Evolutionary conservation across 2,888 invertebrate genomes (phyloP).

Genomic region (Phytoseiulus persimilis): DNA sequence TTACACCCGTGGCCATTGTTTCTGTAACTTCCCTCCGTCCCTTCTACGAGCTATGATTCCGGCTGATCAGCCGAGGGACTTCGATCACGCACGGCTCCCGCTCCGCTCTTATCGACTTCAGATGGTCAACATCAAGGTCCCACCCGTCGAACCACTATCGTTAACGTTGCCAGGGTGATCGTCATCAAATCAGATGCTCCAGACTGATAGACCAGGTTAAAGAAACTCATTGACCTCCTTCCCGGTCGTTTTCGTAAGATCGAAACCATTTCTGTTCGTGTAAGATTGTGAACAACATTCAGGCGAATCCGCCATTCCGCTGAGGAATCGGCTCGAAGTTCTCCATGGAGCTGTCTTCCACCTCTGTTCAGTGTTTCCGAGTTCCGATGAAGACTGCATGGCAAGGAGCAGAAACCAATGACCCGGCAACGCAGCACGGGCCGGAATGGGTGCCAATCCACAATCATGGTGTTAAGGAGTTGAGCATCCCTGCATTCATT

Average conservation of each 20-base stretch:
- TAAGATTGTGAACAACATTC: too few species aligned
- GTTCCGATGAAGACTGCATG: too few species aligned
- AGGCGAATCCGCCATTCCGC: too few species aligned
- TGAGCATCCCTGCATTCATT: too few species aligned
- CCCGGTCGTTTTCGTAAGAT: background rate
- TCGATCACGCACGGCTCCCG: background rate
- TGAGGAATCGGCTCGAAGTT: too few species aligned
- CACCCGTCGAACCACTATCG: background rate
- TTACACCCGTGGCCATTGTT: too few species aligned
- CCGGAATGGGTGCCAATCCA: too few species aligned
- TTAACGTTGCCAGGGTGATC: background rate
- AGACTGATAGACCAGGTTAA: background rate
- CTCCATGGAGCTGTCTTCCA: too few species aligned
- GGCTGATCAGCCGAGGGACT: background rate
- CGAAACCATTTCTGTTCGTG: background rate
- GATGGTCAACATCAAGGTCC: background rate
- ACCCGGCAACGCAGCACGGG: too few species aligned
- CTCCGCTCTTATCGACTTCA: background rate
- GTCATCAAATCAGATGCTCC: background rate
- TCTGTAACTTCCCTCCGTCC: background rate
- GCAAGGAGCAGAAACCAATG: too few species aligned
- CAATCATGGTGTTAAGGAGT: too few species aligned
- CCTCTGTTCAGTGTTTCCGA: too few species aligned
- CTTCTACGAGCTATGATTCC: background rate
- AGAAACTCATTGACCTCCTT: background rate